A percentile compares a stretch with the other conserved stretches of the same genome.
Evolutionary conservation across 2,888 invertebrate genomes (phyloP).

Genomic region (Synergus japonicus): DNA sequence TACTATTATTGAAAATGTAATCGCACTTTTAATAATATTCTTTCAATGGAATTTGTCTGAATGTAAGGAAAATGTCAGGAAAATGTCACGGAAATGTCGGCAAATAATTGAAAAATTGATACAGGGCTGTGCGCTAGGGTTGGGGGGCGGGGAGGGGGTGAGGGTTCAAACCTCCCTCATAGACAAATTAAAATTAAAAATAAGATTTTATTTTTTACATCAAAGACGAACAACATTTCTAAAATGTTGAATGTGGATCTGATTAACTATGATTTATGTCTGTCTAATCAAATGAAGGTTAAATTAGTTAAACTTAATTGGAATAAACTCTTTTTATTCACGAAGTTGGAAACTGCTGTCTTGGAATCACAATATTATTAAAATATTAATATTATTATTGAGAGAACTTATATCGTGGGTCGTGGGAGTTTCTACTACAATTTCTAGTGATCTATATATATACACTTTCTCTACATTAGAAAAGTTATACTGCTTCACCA

Average conservation of each 20-base stretch:
- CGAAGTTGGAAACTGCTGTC: neutral
- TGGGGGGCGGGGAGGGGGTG: too few relatives aligned
- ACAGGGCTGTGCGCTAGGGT: too few relatives aligned
- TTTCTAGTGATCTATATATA: neutral
- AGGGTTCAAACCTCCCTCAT: too few relatives aligned
- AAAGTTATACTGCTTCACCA: neutral
- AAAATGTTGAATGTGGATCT: neutral
- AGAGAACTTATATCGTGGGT: neutral
- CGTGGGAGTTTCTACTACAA: neutral
- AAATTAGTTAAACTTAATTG: neutral
- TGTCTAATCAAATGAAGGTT: neutral
- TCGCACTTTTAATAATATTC: too few relatives aligned
- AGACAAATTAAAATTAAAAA: too few relatives aligned
- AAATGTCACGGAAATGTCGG: too few relatives aligned
- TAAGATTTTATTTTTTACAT: too few relatives aligned
- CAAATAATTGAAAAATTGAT: too few relatives aligned
- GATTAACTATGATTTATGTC: neutral
- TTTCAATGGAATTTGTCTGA: too few relatives aligned
- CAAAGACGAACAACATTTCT: neutral
- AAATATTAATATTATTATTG: slow-evolving; percentile 1
- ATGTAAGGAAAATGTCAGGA: too few relatives aligned
- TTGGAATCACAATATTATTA: slow-evolving; percentile 7
- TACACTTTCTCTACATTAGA: neutral
- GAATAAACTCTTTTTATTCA: slow-evolving; percentile 7
- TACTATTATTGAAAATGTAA: too few relatives aligned